Conservation (phyloP, 2,113 vertebrate species). For the Lethenteron reissneri region DNA sequence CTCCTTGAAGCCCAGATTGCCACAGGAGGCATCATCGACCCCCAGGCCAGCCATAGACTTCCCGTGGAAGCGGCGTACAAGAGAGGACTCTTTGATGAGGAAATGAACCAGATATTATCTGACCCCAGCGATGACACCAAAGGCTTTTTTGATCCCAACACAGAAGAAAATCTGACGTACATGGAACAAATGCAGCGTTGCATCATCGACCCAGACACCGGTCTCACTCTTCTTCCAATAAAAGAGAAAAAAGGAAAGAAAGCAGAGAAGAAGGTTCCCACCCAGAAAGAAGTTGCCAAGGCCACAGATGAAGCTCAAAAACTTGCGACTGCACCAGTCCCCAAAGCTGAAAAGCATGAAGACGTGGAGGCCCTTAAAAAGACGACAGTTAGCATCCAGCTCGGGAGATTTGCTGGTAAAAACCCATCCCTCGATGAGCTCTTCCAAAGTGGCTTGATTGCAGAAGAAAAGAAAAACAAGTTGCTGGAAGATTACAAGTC, state of each 20-base stretch:
- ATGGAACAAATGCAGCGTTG: constrained; percentile 28
- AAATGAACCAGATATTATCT: constrained; percentile 16
- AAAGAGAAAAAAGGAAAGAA: constrained; percentile 34
- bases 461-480: constrained; percentile 16
- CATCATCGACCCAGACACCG: constrained; percentile 19
- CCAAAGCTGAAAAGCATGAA: constrained; percentile 22
- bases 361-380: constrained; percentile 1
- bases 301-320: constrained; percentile 15
- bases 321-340: constrained; percentile 26
- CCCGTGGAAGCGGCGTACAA: constrained; percentile 22
- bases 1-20: constrained; percentile 34
- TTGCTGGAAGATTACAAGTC: not conserved
- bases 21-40: constrained; percentile 28
- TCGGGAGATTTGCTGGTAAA: constrained; percentile 1
- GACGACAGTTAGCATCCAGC: not conserved
- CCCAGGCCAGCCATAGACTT: constrained; percentile 18
- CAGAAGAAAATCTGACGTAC: constrained; percentile 30
- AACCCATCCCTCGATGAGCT: constrained; percentile 28
- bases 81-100: constrained; percentile 20
- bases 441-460: constrained; percentile 45
- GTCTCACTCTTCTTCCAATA: constrained; percentile 23
- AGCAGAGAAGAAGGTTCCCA: not conserved
- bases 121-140: constrained; percentile 26
- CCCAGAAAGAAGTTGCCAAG: constrained; percentile 17
- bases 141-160: constrained; percentile 39